Base-by-base conservation (phyloP, 2,113 vertebrate species). In the Galbula dea region DNA sequence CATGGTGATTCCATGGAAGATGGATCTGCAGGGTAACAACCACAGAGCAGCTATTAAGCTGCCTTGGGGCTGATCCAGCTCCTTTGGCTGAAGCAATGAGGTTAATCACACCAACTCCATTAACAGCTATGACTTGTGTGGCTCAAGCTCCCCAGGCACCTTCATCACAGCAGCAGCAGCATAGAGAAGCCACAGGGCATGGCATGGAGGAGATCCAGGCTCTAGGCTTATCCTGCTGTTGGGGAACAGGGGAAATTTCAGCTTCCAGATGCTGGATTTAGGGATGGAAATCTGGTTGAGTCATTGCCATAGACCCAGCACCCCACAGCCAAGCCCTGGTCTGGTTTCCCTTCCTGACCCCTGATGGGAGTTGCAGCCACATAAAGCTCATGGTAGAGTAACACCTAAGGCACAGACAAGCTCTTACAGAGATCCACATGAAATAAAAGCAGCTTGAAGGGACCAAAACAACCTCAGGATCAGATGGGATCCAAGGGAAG, bases 101-200 rank as follows among this genome's bases (percentile, higher is more conserved):
- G 94, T 96, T 90, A 78, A 93, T 95, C 92, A 86, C 86, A 83
- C 62, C 37, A 71, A 49, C 58, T 82, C 58, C 1, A 88, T 92
- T 75, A 59, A 17, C 2, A 4, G 24, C 55, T 15, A 66, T 92
- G 61, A 68, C 57, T 88, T 89, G 22, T 34, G 41, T 4, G 3
- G 54, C 66, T 68, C 61, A 12, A 4, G 49, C 41, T 86, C 61
- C 69, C 57, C 29, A 6, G 6, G 39, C 62, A 61, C 49, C 69
- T 90, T 59, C 83, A 68, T 71, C 69, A 57, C 39, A 63, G 69
- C 59, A 83, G 59, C 36, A 21, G 2, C 36, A 85, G 11, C 80
- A 34, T 6, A 68, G 51, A 65, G 46, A 37, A 54, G 32, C 9
- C 79, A 27, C n/a, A 9, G 51, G 36, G 16, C 1, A 7, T 4